Base-by-base conservation (phyloP, 2,113 vertebrate genomes). In the Scomber japonicus region DNA sequence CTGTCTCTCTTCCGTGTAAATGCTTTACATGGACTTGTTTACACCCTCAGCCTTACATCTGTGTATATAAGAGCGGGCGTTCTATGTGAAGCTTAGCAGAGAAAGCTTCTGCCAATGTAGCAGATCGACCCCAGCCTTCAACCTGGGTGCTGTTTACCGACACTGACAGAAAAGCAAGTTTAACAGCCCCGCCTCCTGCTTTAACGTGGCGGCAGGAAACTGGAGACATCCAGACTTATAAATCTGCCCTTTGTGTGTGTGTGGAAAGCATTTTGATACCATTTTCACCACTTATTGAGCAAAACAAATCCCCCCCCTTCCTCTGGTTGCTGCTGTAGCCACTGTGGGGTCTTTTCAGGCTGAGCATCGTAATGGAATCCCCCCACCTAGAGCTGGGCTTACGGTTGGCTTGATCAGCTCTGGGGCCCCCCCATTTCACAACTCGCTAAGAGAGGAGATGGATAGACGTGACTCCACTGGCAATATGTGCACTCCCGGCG, bases 381-480 rank as follows among this genome's bases (percentile, higher is more conserved):
- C 78, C 71, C 35, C 45, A 73, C 50, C 83, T 82, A 77, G 83
- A 62, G 55, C 63, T 67, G 35, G n/a, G 72, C 80, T 83, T 46
- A 79, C 56, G 71, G 77, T 81, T 64, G 75, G 81, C 50, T 86
- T 84, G 30, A 72, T 68, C 71, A 87, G 64, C 49, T 31, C 21
- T 84, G 85, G 80, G 24, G 24, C 24, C 24, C 31, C 64, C 44
- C 62, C 78, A 81, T 86, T 87, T 90, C 91, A 91, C 57, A 82
- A 87, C 81, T 79, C 75, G 81, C 78, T 27, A 78, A 53, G 77
- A 24, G 46, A 64, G 70, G 0, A 13, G 55, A 83, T 71, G 55
- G 77, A 78, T 59, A 76, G 82, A 90, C 75, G 84, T 89, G 71
- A 92, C 80, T 90, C 62, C 68, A 84, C 83, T 92, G 80, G 77